phyloP scores from a whole-genome alignment of 2,113 vertebrate species.

The Cynopterus brachyotis region DNA sequence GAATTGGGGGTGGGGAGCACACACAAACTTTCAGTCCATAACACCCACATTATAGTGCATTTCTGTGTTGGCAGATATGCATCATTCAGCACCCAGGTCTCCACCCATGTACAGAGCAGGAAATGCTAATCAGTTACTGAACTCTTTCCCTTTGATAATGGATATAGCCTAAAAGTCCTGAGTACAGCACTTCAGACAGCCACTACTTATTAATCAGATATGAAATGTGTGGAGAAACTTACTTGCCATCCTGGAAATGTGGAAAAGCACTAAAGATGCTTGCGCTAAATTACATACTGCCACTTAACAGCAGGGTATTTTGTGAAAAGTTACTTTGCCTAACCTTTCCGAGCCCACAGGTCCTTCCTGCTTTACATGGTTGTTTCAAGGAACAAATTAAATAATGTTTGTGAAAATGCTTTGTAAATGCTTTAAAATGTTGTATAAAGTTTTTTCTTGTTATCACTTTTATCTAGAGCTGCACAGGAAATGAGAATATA shows the following conservation, averaged over 20 bases:
- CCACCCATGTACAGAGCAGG: not conserved
- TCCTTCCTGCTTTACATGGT: not conserved
- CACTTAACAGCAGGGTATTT: not conserved
- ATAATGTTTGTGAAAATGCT: constrained; percentile 29
- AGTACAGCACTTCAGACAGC: not conserved
- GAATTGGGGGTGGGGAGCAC: not conserved
- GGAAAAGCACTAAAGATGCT: constrained; percentile 4
- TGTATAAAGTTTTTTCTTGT: constrained; percentile 19
- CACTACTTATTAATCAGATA: not conserved
- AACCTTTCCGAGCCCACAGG: not conserved
- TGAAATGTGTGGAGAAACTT: not conserved
- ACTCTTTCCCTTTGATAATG: not conserved
- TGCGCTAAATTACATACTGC: not conserved
- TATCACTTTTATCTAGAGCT: constrained; percentile 14
- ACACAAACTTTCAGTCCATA: not conserved
- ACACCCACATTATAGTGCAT: not conserved
- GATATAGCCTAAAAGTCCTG: not conserved
- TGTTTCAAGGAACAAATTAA: constrained; percentile 44
- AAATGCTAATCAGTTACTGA: not conserved
- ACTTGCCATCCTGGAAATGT: not conserved
- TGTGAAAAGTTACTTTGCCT: not conserved
- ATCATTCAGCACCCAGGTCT: not conserved
- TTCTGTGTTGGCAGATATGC: not conserved
- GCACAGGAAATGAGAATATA: not conserved
- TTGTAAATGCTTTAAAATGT: constrained; percentile 23